These are phyloP conservation scores for Eristalis intricaria DNA, from an alignment of 2,888 invertebrate species.

Conservation along the genomic window DNA sequence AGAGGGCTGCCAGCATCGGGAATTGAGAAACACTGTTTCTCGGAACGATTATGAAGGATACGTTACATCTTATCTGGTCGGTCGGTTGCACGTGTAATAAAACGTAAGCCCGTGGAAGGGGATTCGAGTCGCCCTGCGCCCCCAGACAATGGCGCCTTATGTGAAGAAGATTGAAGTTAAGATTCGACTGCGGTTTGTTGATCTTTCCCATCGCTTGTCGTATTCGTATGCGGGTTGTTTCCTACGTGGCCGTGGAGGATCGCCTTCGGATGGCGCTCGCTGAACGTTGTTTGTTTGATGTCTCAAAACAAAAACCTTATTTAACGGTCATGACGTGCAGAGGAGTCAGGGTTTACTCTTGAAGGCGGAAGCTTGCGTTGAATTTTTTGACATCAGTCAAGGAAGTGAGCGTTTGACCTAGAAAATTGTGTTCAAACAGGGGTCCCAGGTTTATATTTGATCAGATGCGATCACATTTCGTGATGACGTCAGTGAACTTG, in stretches of 20 bases:
- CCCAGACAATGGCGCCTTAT: not conserved
- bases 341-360: not conserved
- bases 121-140: not conserved
- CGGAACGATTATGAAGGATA: conserved; percentile 28
- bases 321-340: not conserved
- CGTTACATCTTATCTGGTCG: conserved; percentile 41
- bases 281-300: not conserved
- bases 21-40: conserved; percentile 7
- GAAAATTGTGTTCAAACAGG: no score
- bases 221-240: not conserved
- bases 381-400: no score
- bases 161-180: not conserved
- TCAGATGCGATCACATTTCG: no score
- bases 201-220: not conserved
- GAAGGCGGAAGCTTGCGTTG: no score
- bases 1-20: not conserved
- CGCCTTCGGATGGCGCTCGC: not conserved
- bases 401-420: no score
- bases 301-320: not conserved
- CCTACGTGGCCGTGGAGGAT: not conserved
- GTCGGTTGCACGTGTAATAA: conserved; percentile 1
- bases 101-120: not conserved
- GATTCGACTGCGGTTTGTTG: not conserved
- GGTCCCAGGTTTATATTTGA: no score
- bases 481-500: no score